phyloP scores from a whole-genome alignment of 1,140 invertebrate genomes.

The Papilio polytes region DNA sequence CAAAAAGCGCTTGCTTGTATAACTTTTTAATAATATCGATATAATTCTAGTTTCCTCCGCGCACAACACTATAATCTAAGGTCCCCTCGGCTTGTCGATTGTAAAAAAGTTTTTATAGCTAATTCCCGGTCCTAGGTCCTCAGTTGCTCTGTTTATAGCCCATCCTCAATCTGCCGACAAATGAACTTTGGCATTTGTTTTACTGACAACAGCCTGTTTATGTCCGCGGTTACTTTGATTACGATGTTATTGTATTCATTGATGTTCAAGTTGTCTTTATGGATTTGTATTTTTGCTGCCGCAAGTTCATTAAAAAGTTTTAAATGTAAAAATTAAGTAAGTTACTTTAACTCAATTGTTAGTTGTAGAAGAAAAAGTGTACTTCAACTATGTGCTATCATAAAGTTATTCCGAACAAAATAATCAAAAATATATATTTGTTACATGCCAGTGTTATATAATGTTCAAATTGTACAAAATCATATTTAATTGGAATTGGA shows the following conservation, averaged over 20 bases:
- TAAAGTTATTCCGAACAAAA: too few relatives aligned
- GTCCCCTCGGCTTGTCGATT: constrained; percentile 55
- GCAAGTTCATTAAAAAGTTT: not conserved
- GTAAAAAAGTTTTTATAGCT: constrained; percentile 81
- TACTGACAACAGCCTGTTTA: constrained; percentile 58
- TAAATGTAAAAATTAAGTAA: not conserved
- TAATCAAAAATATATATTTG: not conserved
- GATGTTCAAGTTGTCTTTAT: constrained; percentile 19
- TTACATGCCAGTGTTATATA: not conserved
- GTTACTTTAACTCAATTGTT: not conserved
- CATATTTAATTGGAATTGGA: not conserved
- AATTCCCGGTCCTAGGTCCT: constrained; percentile 56
- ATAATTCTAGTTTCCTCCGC: constrained; percentile 24
- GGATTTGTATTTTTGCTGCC: not conserved
- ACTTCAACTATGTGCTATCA: too few relatives aligned
- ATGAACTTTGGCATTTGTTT: constrained; percentile 66
- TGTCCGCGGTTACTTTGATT: constrained; percentile 47
- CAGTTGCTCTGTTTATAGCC: constrained; percentile 48
- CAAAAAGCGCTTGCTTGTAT: not conserved
- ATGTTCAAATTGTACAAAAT: not conserved
- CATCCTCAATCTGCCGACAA: constrained; percentile 57
- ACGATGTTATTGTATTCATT: constrained; percentile 35
- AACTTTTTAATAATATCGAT: constrained; percentile 37
- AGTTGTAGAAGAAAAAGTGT: not conserved
- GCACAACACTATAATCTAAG: constrained; percentile 46